These are phyloP conservation scores for Tachina lurida DNA, from an alignment of 2,888 invertebrate species.

Conservation along the genomic window DNA sequence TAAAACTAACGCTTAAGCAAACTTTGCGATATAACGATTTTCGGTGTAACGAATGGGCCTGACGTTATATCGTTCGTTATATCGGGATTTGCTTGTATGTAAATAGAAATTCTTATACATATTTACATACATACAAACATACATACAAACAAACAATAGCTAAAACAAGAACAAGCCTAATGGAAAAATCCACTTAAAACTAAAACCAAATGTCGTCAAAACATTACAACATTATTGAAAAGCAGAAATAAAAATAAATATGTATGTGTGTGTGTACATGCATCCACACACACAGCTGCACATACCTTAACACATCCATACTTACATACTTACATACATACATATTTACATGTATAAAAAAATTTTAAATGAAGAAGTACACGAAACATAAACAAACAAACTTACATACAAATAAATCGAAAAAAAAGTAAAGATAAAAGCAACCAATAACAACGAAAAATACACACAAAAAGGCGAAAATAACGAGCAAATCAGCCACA, in stretches of 20 bases:
- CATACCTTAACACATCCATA: not conserved
- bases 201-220: slow-evolving; percentile 65
- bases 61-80: too few species aligned
- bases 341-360: not conserved
- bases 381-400: slow-evolving; percentile 3
- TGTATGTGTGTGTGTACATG: not conserved
- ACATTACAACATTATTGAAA: slow-evolving; percentile 56
- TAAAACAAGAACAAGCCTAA: slow-evolving; percentile 53
- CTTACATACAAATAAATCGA: slow-evolving; percentile 8
- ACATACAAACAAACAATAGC: slow-evolving; percentile 5
- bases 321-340: slow-evolving; percentile 15
- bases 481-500: slow-evolving; percentile 58
- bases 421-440: slow-evolving; percentile 21
- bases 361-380: slow-evolving; percentile 34
- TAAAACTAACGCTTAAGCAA: too few species aligned
- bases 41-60: too few species aligned
- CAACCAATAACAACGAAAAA: slow-evolving; percentile 45
- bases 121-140: not conserved
- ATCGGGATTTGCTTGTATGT: too few species aligned
- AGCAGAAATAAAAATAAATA: not conserved
- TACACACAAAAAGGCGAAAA: slow-evolving; percentile 38
- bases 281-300: not conserved
- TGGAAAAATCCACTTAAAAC: slow-evolving; percentile 67
- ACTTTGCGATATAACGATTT: too few species aligned
- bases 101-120: not conserved